Conservation (phyloP, 37 sponge, comb jelly and placozoan genomes). For the Geodia barretti region DNA sequence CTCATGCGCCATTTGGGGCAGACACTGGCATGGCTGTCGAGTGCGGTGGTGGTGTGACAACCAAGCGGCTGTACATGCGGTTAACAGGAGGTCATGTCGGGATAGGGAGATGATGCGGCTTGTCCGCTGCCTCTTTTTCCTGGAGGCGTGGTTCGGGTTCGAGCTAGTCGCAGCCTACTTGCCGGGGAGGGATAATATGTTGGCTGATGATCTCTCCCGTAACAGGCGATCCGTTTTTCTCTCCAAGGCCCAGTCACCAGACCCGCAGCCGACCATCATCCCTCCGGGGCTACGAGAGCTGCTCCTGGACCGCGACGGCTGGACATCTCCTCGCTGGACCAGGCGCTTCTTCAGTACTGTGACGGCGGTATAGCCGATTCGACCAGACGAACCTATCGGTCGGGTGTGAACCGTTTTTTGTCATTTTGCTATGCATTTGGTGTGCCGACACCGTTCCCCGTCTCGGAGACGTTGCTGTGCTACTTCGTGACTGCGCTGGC, state of each 20-base stretch:
- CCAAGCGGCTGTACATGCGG: conserved; percentile 32
- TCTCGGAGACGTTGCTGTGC: conserved; percentile 18
- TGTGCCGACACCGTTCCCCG: conserved; percentile 36
- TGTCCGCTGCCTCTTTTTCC: conserved; percentile 29
- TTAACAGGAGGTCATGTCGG: conserved; percentile 10
- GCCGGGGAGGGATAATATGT: conserved; percentile 5
- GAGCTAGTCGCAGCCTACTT: conserved; percentile 1
- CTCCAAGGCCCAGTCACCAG: background rate
- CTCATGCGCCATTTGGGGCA: conserved; percentile 43
- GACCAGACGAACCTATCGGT: conserved; percentile 15
- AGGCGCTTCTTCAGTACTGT: conserved; percentile 27
- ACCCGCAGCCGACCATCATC: background rate
- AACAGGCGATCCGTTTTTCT: conserved; percentile 10
- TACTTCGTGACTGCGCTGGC: conserved; percentile 8
- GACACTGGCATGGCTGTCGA: conserved; percentile 5
- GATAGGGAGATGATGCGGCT: conserved; percentile 37
- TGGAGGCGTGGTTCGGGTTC: conserved; percentile 29
- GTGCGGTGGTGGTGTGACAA: conserved; percentile 39
- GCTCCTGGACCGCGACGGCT: conserved; percentile 16
- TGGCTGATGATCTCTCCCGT: conserved; percentile 46
- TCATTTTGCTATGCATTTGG: background rate
- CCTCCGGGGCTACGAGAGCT: background rate
- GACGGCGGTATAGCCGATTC: conserved; percentile 35
- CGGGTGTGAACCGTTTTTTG: conserved; percentile 3
- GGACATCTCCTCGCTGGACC: conserved; percentile 48